Conservation (phyloP, 2,113 vertebrate genomes). For the Rhynchopsitta pachyrhyncha region DNA sequence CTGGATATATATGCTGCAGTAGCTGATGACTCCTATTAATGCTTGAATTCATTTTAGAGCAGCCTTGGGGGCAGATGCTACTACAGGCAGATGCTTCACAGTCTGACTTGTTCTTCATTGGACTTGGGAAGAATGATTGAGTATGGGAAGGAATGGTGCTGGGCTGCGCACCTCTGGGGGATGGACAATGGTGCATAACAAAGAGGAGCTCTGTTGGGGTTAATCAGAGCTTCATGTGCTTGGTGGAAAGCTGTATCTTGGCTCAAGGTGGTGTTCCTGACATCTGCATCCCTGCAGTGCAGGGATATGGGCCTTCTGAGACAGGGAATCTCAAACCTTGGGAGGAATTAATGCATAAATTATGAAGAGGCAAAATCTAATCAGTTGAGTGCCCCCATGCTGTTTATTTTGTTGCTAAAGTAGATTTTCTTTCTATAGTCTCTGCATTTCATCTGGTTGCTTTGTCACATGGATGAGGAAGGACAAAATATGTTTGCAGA, state of each 20-base stretch:
- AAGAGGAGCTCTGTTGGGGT: background rate
- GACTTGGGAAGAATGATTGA: background rate
- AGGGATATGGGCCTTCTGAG: background rate
- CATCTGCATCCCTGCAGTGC: constrained; percentile 9
- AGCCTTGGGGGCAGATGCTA: constrained; percentile 19
- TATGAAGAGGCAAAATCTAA: constrained; percentile 4
- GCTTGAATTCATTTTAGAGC: constrained; percentile 37
- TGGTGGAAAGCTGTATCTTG: background rate
- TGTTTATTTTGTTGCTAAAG: constrained; percentile 57
- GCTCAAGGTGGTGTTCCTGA: background rate
- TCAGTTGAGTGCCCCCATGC: constrained; percentile 40
- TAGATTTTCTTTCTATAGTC: constrained; percentile 22
- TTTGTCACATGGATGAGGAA: background rate
- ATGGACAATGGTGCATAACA: background rate
- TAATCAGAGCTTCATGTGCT: background rate
- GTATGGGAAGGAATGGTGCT: background rate
- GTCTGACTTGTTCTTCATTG: background rate
- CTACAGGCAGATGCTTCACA: constrained; percentile 5
- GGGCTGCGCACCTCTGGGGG: background rate
- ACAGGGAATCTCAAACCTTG: background rate
- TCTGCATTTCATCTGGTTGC: constrained; percentile 12
- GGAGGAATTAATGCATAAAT: constrained; percentile 42
- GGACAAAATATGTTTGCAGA: background rate
- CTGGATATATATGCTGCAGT: background rate
- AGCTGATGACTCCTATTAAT: constrained; percentile 4